These are phyloP conservation scores for Scleropages formosus DNA, from an alignment of 2,797 vertebrate genomes.

Conservation along the genomic window DNA sequence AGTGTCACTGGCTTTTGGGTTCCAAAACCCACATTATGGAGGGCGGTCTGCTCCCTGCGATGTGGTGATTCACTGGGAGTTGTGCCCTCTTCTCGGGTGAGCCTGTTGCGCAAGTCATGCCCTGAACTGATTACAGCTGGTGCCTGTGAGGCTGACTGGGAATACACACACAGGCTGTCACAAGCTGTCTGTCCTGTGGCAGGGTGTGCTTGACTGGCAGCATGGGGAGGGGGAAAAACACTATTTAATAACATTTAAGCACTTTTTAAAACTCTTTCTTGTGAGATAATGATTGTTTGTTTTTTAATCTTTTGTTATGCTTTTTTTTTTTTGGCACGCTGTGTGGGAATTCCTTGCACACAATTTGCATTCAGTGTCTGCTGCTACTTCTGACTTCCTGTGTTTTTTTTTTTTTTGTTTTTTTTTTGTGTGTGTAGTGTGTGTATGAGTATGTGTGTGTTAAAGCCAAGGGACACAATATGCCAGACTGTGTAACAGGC, in stretches of 20 bases:
- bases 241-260: neutral
- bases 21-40: neutral
- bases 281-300: neutral
- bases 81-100: constrained; percentile 44
- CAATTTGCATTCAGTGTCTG: neutral
- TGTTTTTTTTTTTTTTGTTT: no score
- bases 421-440: neutral
- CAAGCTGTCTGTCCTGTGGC: neutral
- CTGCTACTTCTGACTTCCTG: neutral
- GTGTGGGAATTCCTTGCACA: neutral
- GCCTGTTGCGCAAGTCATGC: constrained; percentile 60
- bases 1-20: neutral
- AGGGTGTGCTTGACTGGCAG: neutral
- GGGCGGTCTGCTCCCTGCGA: no score
- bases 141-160: constrained; percentile 62
- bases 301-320: neutral
- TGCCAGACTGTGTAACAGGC: neutral
- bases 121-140: constrained; percentile 57
- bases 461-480: neutral
- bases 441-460: neutral
- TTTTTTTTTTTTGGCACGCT: neutral
- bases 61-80: constrained; percentile 44
- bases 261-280: neutral
- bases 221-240: neutral
- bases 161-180: constrained; percentile 13